Evolutionary conservation across 2,113 vertebrate species (phyloP).

Genomic region (Neopipo cinnamomea): DNA sequence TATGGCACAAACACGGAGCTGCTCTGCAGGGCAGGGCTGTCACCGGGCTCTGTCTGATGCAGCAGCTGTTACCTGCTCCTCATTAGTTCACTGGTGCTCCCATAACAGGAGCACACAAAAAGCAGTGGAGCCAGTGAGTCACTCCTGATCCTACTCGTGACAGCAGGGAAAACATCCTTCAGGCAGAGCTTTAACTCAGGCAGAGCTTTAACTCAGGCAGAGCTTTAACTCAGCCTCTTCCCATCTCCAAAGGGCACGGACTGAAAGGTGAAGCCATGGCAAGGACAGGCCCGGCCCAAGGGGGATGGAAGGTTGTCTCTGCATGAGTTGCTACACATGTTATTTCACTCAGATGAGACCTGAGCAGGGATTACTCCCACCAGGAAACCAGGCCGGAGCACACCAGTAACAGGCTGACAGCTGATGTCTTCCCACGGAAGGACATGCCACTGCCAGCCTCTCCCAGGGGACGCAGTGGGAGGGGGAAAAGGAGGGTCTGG

Average conservation of each 20-base stretch:
- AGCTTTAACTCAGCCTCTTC: not conserved
- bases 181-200: not conserved
- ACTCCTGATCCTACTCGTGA: not conserved
- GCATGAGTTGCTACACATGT: accelerated
- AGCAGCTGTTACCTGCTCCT: not conserved
- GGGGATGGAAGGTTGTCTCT: accelerated
- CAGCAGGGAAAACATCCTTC: not conserved
- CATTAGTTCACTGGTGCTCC: not conserved
- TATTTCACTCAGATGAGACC: not conserved
- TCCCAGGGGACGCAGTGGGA: not conserved
- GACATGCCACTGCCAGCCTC: not conserved
- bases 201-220: not conserved
- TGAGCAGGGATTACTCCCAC: not conserved
- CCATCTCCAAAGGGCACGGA: accelerated
- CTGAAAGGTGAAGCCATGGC: not conserved
- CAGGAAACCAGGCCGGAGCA: not conserved
- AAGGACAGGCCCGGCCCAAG: not conserved
- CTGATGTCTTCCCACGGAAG: accelerated
- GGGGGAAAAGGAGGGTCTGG: accelerated
- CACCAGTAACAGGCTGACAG: accelerated
- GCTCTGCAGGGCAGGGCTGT: not conserved
- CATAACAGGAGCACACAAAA: not conserved
- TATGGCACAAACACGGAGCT: accelerated
- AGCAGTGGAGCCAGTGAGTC: not conserved
- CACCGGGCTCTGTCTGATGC: not conserved